Evolutionary conservation across 2,113 vertebrate genomes (phyloP).

Genomic region (Pipa parva): DNA sequence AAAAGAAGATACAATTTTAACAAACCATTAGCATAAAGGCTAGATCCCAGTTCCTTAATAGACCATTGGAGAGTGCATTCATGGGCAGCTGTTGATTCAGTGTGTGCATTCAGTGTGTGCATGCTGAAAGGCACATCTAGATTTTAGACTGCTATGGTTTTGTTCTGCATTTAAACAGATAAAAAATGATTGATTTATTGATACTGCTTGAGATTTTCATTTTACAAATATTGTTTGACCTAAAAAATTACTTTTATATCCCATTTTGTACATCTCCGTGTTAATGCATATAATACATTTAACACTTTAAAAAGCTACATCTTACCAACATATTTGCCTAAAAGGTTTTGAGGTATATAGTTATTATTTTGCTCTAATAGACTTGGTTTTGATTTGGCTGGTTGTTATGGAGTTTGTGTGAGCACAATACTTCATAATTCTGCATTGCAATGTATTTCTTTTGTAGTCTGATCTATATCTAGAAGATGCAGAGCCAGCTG

Average conservation of each 20-base stretch:
- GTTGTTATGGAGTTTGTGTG: background rate
- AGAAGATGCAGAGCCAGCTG: background rate
- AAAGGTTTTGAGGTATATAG: background rate
- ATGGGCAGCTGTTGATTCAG: slow-evolving; percentile 59
- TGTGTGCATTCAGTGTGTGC: slow-evolving; percentile 43
- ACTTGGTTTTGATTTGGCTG: background rate
- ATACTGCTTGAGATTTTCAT: slow-evolving; percentile 48
- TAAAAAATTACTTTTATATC: background rate
- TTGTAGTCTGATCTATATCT: too few relatives aligned
- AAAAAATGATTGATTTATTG: slow-evolving; percentile 59
- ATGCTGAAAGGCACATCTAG: slow-evolving; percentile 56
- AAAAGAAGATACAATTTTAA: slow-evolving; percentile 59
- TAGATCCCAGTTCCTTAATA: slow-evolving; percentile 76
- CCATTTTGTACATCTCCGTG: background rate
- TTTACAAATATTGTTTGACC: background rate
- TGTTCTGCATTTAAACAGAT: slow-evolving; percentile 52
- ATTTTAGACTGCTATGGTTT: slow-evolving; percentile 49
- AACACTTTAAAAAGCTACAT: too few relatives aligned
- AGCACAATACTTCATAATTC: background rate
- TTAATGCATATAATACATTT: background rate
- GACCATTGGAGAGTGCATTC: slow-evolving; percentile 70
- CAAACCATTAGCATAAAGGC: slow-evolving; percentile 62
- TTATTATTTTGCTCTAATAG: background rate
- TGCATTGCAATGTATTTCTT: background rate
- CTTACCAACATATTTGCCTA: too few relatives aligned